phyloP scores from a whole-genome alignment of 2,797 vertebrate species.

The Anisognathus igniventris region DNA sequence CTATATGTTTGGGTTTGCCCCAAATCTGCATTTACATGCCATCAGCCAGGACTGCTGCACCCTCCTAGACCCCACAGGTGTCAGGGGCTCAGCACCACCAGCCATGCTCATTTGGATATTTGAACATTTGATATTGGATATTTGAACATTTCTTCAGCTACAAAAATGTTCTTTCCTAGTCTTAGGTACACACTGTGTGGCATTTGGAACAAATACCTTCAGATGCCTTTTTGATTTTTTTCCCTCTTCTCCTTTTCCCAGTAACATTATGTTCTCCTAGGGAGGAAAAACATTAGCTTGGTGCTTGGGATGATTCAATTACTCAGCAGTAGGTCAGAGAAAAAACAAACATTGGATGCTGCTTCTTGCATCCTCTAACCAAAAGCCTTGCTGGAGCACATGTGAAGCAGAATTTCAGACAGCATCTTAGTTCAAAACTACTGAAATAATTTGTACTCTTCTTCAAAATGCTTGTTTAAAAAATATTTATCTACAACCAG shows the following conservation, averaged over 20 bases:
- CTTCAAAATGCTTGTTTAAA: not conserved
- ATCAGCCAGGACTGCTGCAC: not conserved
- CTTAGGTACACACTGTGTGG: not conserved
- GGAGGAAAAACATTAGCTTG: slow-evolving; percentile 20
- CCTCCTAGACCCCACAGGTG: too few species aligned
- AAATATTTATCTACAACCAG: not conserved
- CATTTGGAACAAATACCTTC: slow-evolving; percentile 28
- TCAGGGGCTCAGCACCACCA: not conserved
- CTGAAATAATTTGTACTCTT: not conserved
- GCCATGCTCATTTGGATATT: not conserved
- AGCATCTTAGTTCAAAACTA: not conserved
- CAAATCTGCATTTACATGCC: not conserved
- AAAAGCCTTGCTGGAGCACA: not conserved
- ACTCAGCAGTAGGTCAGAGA: slow-evolving; percentile 19
- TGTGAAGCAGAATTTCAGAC: not conserved
- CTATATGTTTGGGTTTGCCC: not conserved
- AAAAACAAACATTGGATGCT: slow-evolving; percentile 11
- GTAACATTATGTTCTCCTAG: slow-evolving; percentile 37
- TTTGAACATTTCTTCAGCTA: not conserved
- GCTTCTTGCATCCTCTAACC: not conserved
- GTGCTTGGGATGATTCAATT: slow-evolving; percentile 49
- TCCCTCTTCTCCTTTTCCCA: not conserved
- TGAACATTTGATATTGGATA: not conserved
- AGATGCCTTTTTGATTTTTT: not conserved
- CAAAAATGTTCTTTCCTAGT: not conserved